These are phyloP conservation scores for Loriculus beryllinus DNA, from an alignment of 2,797 vertebrate genomes.

Conservation along the genomic window DNA sequence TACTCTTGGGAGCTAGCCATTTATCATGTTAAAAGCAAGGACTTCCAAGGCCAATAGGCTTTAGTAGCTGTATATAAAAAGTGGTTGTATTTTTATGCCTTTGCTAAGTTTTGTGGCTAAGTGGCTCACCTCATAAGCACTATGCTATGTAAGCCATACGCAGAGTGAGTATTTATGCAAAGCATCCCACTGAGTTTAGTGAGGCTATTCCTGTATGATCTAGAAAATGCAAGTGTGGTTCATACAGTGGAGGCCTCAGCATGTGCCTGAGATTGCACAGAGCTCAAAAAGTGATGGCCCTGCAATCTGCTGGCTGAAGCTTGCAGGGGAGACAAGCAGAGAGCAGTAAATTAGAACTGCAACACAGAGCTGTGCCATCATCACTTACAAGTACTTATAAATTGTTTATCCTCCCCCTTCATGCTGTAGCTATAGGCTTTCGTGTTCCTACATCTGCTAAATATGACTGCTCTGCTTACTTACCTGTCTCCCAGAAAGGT, in stretches of 20 bases:
- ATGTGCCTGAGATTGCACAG: background rate
- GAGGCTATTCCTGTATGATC: background rate
- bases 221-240: background rate
- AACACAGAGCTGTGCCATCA: slow-evolving; percentile 39
- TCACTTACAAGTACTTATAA: slow-evolving; percentile 65
- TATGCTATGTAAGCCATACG: background rate
- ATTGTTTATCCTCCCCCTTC: slow-evolving; percentile 60
- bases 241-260: background rate
- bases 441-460: slow-evolving; percentile 61
- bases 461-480: slow-evolving; percentile 46
- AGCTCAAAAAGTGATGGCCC: background rate
- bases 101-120: slow-evolving; percentile 11
- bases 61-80: background rate
- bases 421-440: slow-evolving; percentile 61
- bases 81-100: background rate
- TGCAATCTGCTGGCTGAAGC: slow-evolving; percentile 42
- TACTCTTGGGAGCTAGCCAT: background rate
- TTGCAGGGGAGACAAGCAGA: background rate
- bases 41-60: background rate
- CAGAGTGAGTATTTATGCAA: slow-evolving; percentile 9
- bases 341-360: slow-evolving; percentile 30
- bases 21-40: background rate
- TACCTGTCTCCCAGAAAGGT: slow-evolving; percentile 24
- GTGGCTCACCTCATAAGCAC: background rate
- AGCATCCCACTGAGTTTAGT: slow-evolving; percentile 3